Evolutionary conservation across 1,140 invertebrate species (phyloP), one percentile per base, ranked within the genome.

Genomic region (Caenorhabditis inopinata): DNA sequence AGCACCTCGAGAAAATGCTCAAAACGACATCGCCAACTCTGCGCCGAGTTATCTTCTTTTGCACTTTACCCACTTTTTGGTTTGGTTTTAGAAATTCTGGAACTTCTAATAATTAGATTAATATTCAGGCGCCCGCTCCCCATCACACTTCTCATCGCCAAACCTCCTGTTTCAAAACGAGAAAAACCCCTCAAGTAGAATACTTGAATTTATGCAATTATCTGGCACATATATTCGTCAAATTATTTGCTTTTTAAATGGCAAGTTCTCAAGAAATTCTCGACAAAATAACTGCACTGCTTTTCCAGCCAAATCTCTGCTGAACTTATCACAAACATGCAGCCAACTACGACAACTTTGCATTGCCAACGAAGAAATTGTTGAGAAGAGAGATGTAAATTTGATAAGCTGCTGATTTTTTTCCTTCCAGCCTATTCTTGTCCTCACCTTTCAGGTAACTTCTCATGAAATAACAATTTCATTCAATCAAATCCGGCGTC

Each of bases 251-350:
- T 68, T 68, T 68, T 68, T 68, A 25, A 42, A 68, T 68, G 23
- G 58, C 38, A 11, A 11, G 58, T 38, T 9, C 3, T 16, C 14
- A 42, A 42, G 14, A 42, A 5, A 42, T 7, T 5, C 5, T 42
- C 14, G 5, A 42, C 5, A 42, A 42, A 42, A 42, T 7, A 42
- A 42, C 5, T 5, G 5, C 5, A 42, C 5, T 7, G 14, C 38
- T 42, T 38, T 68, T 68, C 23, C 58, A 68, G 58, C 58, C 58
- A 35, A 25, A 42, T 68, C 58, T 6, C 58, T 68, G 32, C 38
- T 68, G 58, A 68, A 68, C 27, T 25, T 68, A 25, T 68, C 58
- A 42, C 58, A 68, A 68, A 68, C 58, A 16, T 68, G 58, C 32
- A 27, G 25, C n/a, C 58, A 25, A 7, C 58, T 68, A 21, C 58